Base-by-base conservation (phyloP, 2,888 invertebrate genomes). In the Gibbula magus region DNA sequence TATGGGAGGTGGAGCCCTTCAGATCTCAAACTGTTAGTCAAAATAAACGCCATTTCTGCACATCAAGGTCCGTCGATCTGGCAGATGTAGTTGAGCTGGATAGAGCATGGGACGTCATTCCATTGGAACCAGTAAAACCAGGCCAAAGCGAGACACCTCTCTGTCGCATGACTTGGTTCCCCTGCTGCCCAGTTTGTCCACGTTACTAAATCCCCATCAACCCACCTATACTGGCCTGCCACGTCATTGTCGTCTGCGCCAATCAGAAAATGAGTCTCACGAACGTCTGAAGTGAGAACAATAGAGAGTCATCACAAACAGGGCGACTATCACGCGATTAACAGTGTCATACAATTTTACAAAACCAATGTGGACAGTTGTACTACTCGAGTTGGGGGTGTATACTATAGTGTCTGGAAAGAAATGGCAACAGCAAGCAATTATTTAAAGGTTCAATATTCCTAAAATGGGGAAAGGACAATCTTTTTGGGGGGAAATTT, bases 101-200 rank as follows among this genome's bases (percentile, higher is more conserved):
- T 18, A 29, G 61, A 13, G 77, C 85, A 70, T 53, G 86, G 66
- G 45, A 81, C 25, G 82, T 85, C 75, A 61, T 81, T 80, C 79
- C 84, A 79, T 79, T 83, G 51, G 75, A 80, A 77, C 22, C 67
- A 61, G 77, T 73, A 82, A 80, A 81, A 75, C 83, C 79, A 79
- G 51, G 79, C 83, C 29, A 84, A 66, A 16, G 79, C 61, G 25
- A 79, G 20, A 53, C 83, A 83, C 53, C 52, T 45, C 56, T 83
- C 81, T n/a, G 51, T 25, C 2, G 4, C 22, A 10, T 18, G 8
- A 35, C 51, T 35, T 0, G 83, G 83, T 51, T 83, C 83, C 1
- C 51, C 56, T 45, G 13, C 4, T 18, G 78, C 81, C 83, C 83
- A 83, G 83, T 81, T 80, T 53, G 78, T 78, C 81, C 81, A 83